A percentile compares a stretch with the other conserved stretches of the same genome.
These are phyloP conservation scores for Toxotes chatareus DNA, from an alignment of 2,113 vertebrate genomes.

Conservation along the genomic window DNA sequence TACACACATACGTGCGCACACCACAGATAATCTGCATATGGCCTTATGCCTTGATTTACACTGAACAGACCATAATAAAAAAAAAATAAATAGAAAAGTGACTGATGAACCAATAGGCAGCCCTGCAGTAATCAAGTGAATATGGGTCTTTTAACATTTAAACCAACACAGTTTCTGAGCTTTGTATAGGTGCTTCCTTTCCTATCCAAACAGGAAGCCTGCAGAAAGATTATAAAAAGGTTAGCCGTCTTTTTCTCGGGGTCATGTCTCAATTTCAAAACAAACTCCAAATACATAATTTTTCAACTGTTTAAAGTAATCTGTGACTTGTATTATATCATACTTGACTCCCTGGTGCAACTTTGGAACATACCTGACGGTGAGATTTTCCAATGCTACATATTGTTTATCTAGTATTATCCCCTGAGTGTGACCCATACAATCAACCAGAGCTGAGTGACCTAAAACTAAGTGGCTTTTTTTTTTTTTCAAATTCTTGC, in stretches of 20 bases:
- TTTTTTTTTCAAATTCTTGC: background rate
- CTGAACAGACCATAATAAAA: slow-evolving; percentile 51
- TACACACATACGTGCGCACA: slow-evolving; percentile 28
- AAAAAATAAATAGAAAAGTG: slow-evolving; percentile 54
- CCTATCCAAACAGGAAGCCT: slow-evolving; percentile 16
- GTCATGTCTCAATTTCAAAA: background rate
- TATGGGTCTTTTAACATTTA: slow-evolving; percentile 21
- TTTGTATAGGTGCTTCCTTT: slow-evolving; percentile 15
- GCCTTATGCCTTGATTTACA: slow-evolving; percentile 54
- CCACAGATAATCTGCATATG: slow-evolving; percentile 57
- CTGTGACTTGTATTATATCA: background rate
- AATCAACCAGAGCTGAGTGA: slow-evolving; percentile 44
- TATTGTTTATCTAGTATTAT: slow-evolving; percentile 44
- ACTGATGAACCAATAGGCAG: slow-evolving; percentile 40
- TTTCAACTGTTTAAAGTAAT: slow-evolving; percentile 42
- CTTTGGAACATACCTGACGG: slow-evolving; percentile 46
- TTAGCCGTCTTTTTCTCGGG: background rate
- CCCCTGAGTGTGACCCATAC: slow-evolving; percentile 69
- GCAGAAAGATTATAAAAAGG: background rate
- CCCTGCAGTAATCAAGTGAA: slow-evolving; percentile 44
- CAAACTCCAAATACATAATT: slow-evolving; percentile 5
- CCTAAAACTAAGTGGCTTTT: slow-evolving; percentile 8
- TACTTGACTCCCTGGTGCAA: slow-evolving; percentile 12
- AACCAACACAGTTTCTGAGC: slow-evolving; percentile 21
- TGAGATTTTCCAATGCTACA: slow-evolving; percentile 60